Evolutionary conservation across 2,888 invertebrate species (phyloP), one percentile per base, ranked within the genome.

Genomic region (Drosophila siamana): DNA sequence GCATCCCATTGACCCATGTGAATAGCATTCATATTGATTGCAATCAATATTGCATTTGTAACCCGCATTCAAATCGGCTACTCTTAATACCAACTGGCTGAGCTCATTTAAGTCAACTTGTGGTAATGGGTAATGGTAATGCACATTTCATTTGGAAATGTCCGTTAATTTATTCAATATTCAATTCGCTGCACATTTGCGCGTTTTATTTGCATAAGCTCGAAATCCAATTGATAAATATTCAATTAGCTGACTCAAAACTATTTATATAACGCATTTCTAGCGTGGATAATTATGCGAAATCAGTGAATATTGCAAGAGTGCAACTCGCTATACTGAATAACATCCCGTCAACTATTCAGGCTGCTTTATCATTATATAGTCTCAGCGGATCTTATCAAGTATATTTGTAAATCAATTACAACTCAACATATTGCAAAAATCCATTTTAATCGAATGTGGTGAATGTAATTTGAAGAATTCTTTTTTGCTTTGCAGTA

Each of bases 191-290:
- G 72, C 64, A 63, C 66, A 80, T 69, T 86, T 77, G 38, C 46
- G 62, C 43, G 63, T 69, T 60, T 70, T 80, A 82, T 87, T 81
- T 78, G 76, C 86, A 87, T 85, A 78, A 85, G 78, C 78, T 69
- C 41, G 9, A 56, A 69, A 65, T 73, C 55, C 59, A 69, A 65
- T 82, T 85, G 86, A 83, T 83, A 88, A 88, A 87, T 88, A 87
- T 87, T 83, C 83, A 78, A 83, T 83, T 83, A 82, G 44, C 48
- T 72, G 65, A 57, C 44, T 47, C 65, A 60, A 65, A 40, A 16
- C 6, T 41, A 5, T 40, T 40, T 54, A 50, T 46, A 57, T 73
- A 66, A 67, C 3, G 19, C 56, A 50, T 64, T 54, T 60, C 22
- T 57, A 33, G 74, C 63, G 36, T 47, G 62, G 56, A 72, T 77